A percentile compares a stretch with the other conserved stretches of the same genome.
Evolutionary conservation across 2,888 invertebrate genomes (phyloP).

Genomic region (Lasiommata megera): DNA sequence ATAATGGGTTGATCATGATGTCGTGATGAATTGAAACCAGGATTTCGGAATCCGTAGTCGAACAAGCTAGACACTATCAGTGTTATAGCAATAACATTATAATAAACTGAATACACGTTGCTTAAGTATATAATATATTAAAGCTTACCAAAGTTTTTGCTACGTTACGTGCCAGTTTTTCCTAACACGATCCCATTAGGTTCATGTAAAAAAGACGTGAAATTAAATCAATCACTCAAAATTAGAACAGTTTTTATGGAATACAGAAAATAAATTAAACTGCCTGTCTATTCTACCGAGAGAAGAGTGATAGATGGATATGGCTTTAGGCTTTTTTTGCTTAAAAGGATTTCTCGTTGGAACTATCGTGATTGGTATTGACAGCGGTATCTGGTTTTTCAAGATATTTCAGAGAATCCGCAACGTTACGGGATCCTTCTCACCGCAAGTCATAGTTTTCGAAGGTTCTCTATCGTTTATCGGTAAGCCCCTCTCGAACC

Average conservation of each 20-base stretch:
- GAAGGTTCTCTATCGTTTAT: not conserved
- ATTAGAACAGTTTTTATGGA: slow-evolving; percentile 7
- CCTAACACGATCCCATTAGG: not conserved
- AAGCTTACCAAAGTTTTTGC: too few relatives aligned
- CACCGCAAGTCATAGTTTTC: not conserved
- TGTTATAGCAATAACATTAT: too few relatives aligned
- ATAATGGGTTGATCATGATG: too few relatives aligned
- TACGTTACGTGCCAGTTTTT: not conserved
- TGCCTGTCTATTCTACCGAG: slow-evolving; percentile 7
- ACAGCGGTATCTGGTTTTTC: slow-evolving; percentile 59
- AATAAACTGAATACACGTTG: too few relatives aligned
- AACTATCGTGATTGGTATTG: slow-evolving; percentile 55
- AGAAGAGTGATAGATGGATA: slow-evolving; percentile 6
- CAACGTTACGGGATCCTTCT: slow-evolving; percentile 39
- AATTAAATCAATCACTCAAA: slow-evolving; percentile 9
- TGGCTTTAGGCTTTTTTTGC: not conserved
- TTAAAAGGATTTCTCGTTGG: slow-evolving; percentile 32
- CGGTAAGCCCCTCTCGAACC: not conserved
- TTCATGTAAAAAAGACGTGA: not conserved
- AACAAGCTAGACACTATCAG: too few relatives aligned
- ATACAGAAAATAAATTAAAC: slow-evolving; percentile 11
- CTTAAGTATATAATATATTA: too few relatives aligned
- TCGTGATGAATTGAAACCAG: too few relatives aligned
- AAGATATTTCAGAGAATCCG: slow-evolving; percentile 45
- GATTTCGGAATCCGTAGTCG: too few relatives aligned